These are phyloP conservation scores for Argya squamiceps DNA, from an alignment of 2,797 vertebrate genomes.

Conservation along the genomic window DNA sequence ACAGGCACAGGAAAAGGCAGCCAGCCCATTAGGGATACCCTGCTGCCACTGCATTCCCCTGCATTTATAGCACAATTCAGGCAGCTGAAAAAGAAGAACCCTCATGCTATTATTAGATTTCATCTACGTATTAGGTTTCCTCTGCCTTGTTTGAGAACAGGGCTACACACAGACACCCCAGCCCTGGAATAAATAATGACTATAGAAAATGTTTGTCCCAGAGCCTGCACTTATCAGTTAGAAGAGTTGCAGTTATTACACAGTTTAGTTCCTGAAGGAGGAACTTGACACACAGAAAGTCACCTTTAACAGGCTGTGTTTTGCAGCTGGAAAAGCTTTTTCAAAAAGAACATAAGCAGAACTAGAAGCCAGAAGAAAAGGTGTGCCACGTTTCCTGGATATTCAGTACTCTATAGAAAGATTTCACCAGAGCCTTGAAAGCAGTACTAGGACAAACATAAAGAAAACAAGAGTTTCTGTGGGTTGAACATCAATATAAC, in stretches of 20 bases:
- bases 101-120: neutral
- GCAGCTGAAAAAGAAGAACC: neutral
- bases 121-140: neutral
- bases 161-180: neutral
- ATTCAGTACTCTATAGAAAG: neutral
- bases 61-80: neutral
- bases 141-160: neutral
- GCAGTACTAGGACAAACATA: neutral
- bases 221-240: neutral
- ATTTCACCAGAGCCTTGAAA: neutral
- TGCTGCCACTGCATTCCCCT: neutral
- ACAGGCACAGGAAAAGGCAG: neutral
- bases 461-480: neutral
- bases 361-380: neutral
- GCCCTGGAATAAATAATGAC: neutral
- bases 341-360: neutral
- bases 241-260: neutral
- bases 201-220: neutral
- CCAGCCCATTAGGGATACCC: neutral
- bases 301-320: neutral
- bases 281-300: neutral
- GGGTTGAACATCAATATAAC: neutral
- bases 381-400: neutral
- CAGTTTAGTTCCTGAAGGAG: accelerated
- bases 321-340: neutral